Evolutionary conservation across 1,140 invertebrate species (phyloP), one percentile per base, ranked within the genome.

Genomic region (Micrasema minimum): DNA sequence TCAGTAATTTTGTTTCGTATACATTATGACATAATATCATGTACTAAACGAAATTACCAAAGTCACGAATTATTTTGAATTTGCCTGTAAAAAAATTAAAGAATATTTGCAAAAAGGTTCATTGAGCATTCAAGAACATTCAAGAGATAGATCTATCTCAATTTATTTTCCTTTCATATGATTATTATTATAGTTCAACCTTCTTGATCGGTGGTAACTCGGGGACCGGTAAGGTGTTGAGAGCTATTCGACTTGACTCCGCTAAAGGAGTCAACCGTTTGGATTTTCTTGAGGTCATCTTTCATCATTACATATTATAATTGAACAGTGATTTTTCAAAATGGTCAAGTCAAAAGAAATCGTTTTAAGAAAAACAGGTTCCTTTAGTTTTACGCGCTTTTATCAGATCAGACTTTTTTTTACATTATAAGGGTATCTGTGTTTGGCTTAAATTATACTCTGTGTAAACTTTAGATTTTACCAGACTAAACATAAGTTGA

Each of bases 161-260:
- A 4, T 14, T n/a, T 14, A 6, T 45, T n/a, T 45, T 6, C n/a
- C n/a, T 45, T 45, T 9, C 18, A 45, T 9, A 16, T 45, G 43
- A 16, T 7, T 45, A n/a, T 16, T 45, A n/a, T n/a, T n/a, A n/a
- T n/a, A n/a, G n/a, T n/a, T n/a, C n/a, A n/a, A n/a, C n/a, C n/a
- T n/a, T n/a, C n/a, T 45, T 45, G n/a, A 45, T 45, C n/a, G 50
- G 10, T 12, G 20, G 18, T 12, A 26, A 9, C 26, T 51, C 7
- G n/a, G 22, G 22, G 10, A 23, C 9, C n/a, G 22, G 14, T n/a
- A n/a, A n/a, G n/a, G n/a, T n/a, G n/a, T n/a, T n/a, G 53, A 16
- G 53, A 37, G 53, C 31, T 23, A 57, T 23, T 57, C 53, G 37
- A 57, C 26, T 57, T 57, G 53, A 37, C 53, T 57, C 37, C 31